Conservation (phyloP, 2,797 vertebrate genomes). For the Anolis apletophallus region DNA sequence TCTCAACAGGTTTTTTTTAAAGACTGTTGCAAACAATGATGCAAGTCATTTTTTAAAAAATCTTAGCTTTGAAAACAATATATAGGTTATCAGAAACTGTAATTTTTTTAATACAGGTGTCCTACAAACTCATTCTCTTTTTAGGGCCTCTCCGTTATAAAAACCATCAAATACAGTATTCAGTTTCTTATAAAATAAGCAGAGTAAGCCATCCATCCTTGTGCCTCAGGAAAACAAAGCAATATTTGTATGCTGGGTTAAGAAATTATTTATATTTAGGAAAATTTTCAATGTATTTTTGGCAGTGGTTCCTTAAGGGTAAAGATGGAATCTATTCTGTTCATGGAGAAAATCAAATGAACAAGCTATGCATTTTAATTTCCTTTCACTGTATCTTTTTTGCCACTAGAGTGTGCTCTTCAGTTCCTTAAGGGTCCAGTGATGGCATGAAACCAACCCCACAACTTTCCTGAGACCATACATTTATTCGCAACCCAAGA, state of each 20-base stretch:
- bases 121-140: slow-evolving; percentile 75
- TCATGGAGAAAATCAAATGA: slow-evolving; percentile 22
- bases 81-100: slow-evolving; percentile 55
- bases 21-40: background rate
- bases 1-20: background rate
- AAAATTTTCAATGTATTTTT: slow-evolving; percentile 44
- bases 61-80: slow-evolving; percentile 54
- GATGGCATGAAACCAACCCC: slow-evolving; percentile 62
- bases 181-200: slow-evolving; percentile 80
- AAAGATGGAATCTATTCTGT: slow-evolving; percentile 20
- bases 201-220: slow-evolving; percentile 74
- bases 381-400: slow-evolving; percentile 57
- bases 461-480: slow-evolving; percentile 52
- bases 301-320: background rate
- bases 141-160: slow-evolving; percentile 64
- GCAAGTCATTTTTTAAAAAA: slow-evolving; percentile 52
- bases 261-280: slow-evolving; percentile 71
- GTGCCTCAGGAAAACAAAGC: slow-evolving; percentile 78
- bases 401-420: slow-evolving; percentile 86
- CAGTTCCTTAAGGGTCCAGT: slow-evolving; percentile 76
- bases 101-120: slow-evolving; percentile 65
- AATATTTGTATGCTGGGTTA: slow-evolving; percentile 79
- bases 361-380: slow-evolving; percentile 32
- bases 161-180: slow-evolving; percentile 67
- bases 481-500: slow-evolving; percentile 58